phyloP scores from a whole-genome alignment of 2,888 invertebrate species.

The Synergus japonicus region DNA sequence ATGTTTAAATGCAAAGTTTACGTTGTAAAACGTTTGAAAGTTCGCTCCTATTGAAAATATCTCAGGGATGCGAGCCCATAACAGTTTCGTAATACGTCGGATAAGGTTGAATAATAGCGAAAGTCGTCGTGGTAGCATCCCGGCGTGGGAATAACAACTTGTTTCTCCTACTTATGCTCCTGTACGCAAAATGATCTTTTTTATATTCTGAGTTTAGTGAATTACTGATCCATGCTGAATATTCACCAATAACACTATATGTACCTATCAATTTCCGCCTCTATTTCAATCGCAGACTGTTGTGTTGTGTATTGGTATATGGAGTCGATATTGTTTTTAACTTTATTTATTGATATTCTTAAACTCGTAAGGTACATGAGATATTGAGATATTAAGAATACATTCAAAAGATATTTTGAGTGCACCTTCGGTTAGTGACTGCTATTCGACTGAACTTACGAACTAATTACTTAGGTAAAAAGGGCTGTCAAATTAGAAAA shows the following conservation, averaged over 20 bases:
- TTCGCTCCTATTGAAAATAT: conserved; percentile 31
- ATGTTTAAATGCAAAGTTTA: not conserved
- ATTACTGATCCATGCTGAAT: not conserved
- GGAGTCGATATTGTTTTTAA: too few species aligned
- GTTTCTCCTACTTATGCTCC: conserved; percentile 24
- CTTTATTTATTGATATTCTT: too few species aligned
- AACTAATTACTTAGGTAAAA: too few species aligned
- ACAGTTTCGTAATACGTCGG: conserved; percentile 36
- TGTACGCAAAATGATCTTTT: not conserved
- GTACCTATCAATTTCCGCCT: not conserved
- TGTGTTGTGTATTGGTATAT: too few species aligned
- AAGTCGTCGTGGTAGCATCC: conserved; percentile 43
- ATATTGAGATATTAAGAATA: too few species aligned
- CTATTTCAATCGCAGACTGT: not conserved
- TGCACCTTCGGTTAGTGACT: too few species aligned
- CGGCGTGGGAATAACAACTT: conserved; percentile 43
- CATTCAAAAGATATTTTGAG: too few species aligned
- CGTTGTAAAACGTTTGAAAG: conserved; percentile 14
- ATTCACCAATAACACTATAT: too few species aligned
- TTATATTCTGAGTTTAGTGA: not conserved
- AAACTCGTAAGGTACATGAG: too few species aligned
- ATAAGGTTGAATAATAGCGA: conserved; percentile 42
- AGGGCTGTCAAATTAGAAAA: too few species aligned
- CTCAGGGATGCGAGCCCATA: conserved; percentile 23
- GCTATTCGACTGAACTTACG: too few species aligned